Conservation (phyloP, 2,888 invertebrate genomes). For the Cloeon dipterum region DNA sequence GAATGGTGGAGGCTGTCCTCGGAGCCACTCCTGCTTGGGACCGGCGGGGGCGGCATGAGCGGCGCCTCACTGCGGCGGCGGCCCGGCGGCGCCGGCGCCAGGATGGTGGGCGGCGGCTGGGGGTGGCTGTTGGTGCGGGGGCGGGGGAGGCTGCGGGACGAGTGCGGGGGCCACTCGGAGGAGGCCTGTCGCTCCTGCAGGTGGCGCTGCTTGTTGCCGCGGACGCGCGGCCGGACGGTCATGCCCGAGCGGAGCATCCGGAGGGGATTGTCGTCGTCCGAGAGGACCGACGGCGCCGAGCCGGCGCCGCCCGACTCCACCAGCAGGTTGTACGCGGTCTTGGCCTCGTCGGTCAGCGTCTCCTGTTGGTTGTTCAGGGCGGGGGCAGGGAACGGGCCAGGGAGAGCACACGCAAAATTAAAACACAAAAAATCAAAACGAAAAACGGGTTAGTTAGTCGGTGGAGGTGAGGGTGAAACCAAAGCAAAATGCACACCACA, state of each 20-base stretch:
- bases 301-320: conserved; percentile 44
- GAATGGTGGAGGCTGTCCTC: conserved; percentile 1
- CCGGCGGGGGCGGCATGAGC: not conserved
- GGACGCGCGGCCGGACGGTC: conserved; percentile 24
- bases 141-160: not conserved
- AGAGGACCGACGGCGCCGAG: conserved; percentile 12
- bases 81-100: not conserved
- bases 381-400: conserved; percentile 9
- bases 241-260: conserved; percentile 36
- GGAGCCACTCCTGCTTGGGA: not conserved
- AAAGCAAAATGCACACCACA: no score
- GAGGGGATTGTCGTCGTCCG: conserved; percentile 32
- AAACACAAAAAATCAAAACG: conserved; percentile 13
- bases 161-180: conserved; percentile 1
- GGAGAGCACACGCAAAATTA: conserved; percentile 14
- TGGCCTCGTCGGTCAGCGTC: conserved; percentile 68
- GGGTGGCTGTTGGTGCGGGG: not conserved
- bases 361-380: conserved; percentile 26
- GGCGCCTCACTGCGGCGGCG: not conserved
- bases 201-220: conserved; percentile 24
- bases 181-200: conserved; percentile 3
- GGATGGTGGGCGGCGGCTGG: not conserved
- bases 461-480: no score
- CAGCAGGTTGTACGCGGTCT: conserved; percentile 77
- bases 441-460: no score